A percentile compares a stretch with the other conserved stretches of the same genome.
Evolutionary conservation across 1,140 invertebrate species (phyloP).

Genomic region (Danaus melanippus): DNA sequence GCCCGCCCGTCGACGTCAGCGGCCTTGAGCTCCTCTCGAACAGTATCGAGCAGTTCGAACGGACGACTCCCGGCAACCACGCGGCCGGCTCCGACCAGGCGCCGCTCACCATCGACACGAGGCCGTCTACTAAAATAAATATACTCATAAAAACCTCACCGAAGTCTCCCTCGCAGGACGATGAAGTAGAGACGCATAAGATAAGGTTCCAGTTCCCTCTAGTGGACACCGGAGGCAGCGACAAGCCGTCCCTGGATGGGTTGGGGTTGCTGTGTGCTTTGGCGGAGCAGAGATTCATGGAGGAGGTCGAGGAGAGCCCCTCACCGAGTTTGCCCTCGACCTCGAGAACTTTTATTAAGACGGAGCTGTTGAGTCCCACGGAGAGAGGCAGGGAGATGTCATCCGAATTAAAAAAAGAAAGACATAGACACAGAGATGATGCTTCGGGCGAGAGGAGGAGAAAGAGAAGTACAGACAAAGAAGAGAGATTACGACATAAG

Average conservation of each 20-base stretch:
- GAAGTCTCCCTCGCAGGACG: constrained; percentile 50
- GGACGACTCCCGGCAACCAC: constrained; percentile 50
- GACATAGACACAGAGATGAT: constrained; percentile 52
- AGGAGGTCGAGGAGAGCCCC: constrained; percentile 74
- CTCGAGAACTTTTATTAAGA: constrained; percentile 52
- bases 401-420: constrained; percentile 47
- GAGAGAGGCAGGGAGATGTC: constrained; percentile 36
- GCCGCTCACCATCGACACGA: constrained; percentile 55
- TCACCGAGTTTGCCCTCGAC: constrained; percentile 28
- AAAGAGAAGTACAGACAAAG: constrained; percentile 50
- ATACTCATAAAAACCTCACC: constrained; percentile 66
- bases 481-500: constrained; percentile 55
- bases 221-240: constrained; percentile 29
- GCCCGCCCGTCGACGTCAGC: constrained; percentile 77
- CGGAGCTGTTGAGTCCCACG: constrained; percentile 49
- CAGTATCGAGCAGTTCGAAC: constrained; percentile 83
- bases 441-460: constrained; percentile 50
- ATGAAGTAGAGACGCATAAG: constrained; percentile 37
- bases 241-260: constrained; percentile 75
- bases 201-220: constrained; percentile 56
- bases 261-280: constrained; percentile 86
- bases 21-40: constrained; percentile 86
- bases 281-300: constrained; percentile 87
- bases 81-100: constrained; percentile 47
- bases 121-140: constrained; percentile 46